phyloP scores from a whole-genome alignment of 1,140 invertebrate species.

The Diabrotica undecimpunctata region DNA sequence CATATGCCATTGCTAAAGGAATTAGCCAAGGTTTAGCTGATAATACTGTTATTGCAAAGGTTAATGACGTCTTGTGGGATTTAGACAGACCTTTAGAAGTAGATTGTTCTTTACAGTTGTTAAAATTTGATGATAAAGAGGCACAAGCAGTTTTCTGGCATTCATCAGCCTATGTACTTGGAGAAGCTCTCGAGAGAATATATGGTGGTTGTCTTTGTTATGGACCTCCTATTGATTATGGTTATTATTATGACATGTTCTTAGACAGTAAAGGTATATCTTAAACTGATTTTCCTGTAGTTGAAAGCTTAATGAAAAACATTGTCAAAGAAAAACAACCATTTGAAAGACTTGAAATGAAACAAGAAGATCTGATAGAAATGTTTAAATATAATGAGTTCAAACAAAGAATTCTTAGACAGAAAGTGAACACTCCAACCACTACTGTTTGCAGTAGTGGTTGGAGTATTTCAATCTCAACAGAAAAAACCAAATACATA shows the following conservation, averaged over 20 bases:
- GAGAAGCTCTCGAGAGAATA: conserved; percentile 93
- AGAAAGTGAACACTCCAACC: conserved; percentile 89
- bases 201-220: conserved; percentile 98
- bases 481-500: too few relatives aligned
- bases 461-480: too few relatives aligned
- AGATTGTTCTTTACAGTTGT: conserved; percentile 76
- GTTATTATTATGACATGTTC: conserved; percentile 99
- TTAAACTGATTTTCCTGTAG: conserved; percentile 76
- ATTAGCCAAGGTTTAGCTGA: conserved; percentile 95
- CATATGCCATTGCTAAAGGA: conserved; percentile 87
- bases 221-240: conserved; percentile 95
- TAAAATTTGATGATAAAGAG: conserved; percentile 95
- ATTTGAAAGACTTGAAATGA: conserved; percentile 95
- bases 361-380: conserved; percentile 90
- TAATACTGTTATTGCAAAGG: conserved; percentile 90
- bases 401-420: conserved; percentile 94
- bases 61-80: conserved; percentile 94
- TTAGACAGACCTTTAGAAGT: conserved; percentile 90
- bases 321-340: conserved; percentile 93
- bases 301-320: conserved; percentile 83
- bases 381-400: conserved; percentile 99
- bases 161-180: conserved; percentile 95
- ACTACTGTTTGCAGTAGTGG: conserved; percentile 98
- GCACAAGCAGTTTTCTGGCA: conserved; percentile 98
- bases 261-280: conserved; percentile 78